These are phyloP conservation scores for Epizoanthus ramosus DNA, from an alignment of 92 coral and sea anemone genomes.

Conservation along the genomic window DNA sequence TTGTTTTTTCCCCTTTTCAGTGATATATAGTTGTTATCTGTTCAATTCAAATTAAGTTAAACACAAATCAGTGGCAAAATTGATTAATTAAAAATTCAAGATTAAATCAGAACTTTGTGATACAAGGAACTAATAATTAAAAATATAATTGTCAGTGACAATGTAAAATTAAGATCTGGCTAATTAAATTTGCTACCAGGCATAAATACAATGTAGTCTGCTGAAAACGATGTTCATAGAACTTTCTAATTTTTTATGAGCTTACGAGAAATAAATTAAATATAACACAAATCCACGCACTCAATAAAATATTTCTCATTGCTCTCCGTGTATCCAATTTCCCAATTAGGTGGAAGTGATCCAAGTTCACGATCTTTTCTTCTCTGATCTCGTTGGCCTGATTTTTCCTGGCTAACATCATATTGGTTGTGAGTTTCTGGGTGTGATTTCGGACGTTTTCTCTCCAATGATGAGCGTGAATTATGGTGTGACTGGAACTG, in stretches of 20 bases:
- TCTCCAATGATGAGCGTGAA: constrained; percentile 14
- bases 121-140: too few relatives aligned
- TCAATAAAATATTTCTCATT: constrained; percentile 93
- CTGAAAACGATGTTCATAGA: not conserved
- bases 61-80: too few relatives aligned
- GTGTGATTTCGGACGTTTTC: constrained; percentile 40
- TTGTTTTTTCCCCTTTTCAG: too few relatives aligned
- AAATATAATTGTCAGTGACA: too few relatives aligned
- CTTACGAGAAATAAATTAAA: not conserved
- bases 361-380: constrained; percentile 71
- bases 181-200: not conserved
- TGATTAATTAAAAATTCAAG: too few relatives aligned
- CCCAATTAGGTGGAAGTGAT: constrained; percentile 92
- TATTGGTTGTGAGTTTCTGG: constrained; percentile 28
- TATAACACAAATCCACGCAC: constrained; percentile 58
- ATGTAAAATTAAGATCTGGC: too few relatives aligned
- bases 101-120: too few relatives aligned
- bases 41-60: too few relatives aligned
- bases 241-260: not conserved
- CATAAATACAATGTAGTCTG: not conserved
- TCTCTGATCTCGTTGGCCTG: constrained; percentile 12
- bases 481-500: constrained; percentile 1
- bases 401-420: constrained; percentile 39
- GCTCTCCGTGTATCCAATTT: constrained; percentile 86
- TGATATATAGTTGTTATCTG: too few relatives aligned